Percentiles rank a stretch among this genome's conserved stretches.
Conservation (phyloP, 1,140 invertebrate genomes). For the Ridgeia piscesae region DNA sequence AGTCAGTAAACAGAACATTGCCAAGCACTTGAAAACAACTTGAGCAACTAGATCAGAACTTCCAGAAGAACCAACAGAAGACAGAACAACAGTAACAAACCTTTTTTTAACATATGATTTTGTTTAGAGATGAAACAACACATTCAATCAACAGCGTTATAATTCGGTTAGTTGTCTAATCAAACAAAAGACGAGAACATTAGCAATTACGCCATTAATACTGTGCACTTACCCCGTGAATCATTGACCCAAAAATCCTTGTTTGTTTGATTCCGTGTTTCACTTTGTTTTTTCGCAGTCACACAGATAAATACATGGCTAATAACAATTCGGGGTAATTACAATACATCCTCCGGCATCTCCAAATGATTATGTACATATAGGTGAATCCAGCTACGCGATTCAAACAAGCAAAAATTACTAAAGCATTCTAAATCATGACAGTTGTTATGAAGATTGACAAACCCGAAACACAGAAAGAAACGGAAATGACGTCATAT, state of each 20-base stretch:
- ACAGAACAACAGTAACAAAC: too few relatives aligned
- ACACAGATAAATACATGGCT: neutral
- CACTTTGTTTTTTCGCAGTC: neutral
- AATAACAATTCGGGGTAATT: neutral
- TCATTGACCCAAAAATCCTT: neutral
- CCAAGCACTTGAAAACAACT: too few relatives aligned
- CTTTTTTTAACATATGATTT: neutral
- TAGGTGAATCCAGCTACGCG: neutral
- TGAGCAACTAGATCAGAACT: too few relatives aligned
- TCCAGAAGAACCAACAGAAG: too few relatives aligned
- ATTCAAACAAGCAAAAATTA: neutral
- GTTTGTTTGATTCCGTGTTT: neutral
- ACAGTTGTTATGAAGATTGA: constrained; percentile 6
- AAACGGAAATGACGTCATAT: neutral
- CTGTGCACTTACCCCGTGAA: neutral
- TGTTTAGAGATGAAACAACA: neutral
- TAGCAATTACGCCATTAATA: neutral
- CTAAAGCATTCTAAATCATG: neutral
- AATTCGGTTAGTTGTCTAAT: neutral
- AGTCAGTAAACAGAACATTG: too few relatives aligned
- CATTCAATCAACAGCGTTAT: neutral
- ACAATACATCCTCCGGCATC: neutral
- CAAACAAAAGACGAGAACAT: neutral
- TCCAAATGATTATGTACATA: neutral
- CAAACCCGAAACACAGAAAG: neutral